Evolutionary conservation across 1,140 invertebrate species (phyloP).

Genomic region (Nixonia krombeini): DNA sequence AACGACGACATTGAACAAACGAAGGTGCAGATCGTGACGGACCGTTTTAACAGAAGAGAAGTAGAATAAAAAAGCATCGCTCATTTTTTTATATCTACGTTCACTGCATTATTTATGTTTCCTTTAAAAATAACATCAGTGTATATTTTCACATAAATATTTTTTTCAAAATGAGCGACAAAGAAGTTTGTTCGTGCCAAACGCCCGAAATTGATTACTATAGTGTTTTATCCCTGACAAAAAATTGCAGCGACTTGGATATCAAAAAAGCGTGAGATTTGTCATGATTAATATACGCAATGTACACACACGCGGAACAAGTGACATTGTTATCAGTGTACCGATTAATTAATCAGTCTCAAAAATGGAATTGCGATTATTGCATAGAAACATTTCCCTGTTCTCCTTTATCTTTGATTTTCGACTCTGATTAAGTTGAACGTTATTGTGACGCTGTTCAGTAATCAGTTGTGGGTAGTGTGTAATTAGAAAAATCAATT

Average conservation of each 20-base stretch:
- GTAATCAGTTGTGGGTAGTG: slow-evolving; percentile 30
- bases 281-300: neutral
- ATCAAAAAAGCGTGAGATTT: slow-evolving; percentile 80
- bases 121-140: neutral
- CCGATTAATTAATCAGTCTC: slow-evolving; percentile 4
- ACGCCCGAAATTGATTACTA: slow-evolving; percentile 80
- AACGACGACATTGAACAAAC: slow-evolving; percentile 35
- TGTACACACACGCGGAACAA: too few species aligned
- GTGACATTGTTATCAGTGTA: too few species aligned
- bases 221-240: slow-evolving; percentile 78
- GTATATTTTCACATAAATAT: too few species aligned
- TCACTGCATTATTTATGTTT: neutral
- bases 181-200: slow-evolving; percentile 11
- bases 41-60: neutral
- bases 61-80: neutral
- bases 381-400: neutral
- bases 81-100: neutral
- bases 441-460: slow-evolving; percentile 20
- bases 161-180: slow-evolving; percentile 11
- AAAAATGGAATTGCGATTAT: neutral
- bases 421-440: slow-evolving; percentile 27
- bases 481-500: too few species aligned
- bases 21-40: slow-evolving; percentile 1
- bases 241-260: slow-evolving; percentile 77
- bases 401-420: slow-evolving; percentile 10